Evolutionary conservation across 2,113 vertebrate genomes (phyloP), one percentile per base, ranked within the genome.

Genomic region (Xenopus borealis): DNA sequence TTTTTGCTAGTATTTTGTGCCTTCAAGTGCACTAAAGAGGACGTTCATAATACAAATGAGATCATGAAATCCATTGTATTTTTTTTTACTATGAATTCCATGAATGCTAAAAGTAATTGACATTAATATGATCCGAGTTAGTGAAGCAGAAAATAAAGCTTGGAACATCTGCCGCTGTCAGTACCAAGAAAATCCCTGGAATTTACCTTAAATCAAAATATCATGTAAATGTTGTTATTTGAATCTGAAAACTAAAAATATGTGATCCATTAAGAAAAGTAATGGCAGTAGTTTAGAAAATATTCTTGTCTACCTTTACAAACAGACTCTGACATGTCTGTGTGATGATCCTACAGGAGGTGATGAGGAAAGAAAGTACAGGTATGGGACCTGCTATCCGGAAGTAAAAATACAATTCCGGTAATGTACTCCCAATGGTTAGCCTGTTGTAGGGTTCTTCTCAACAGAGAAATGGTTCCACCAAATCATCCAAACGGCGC

Each of bases 1-100:
- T 69, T 65, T 27, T 81, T 81, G 72, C 83, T 79, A 86, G 81
- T 83, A 69, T 74, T 85, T 83, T 85, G 80, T 80, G 80, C 78
- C 80, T 86, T 86, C 86, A 81, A 44, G 0, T 82, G 84, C 2
- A 0, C 82, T 83, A 82, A 85, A 81, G 81, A 87, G 80, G 78
- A 83, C 68, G 80, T 53, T 30, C 23, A n/a, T 17, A 57, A 57
- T 18, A 69, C 66, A 69, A 66, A 66, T 50, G 27, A 17, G 46
- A 57, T 16, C 17, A 57, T 57, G 27, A 55, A 40, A 14, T 4
- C 50, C 27, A n/a, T 57, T 69, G 66, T 33, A 30, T 14, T 55
- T 50, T 11, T 50, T 55, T 59, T 47, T 47, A 74, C 10, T 72
- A 55, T 65, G 23, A 12, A 14, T 13, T 63, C 10, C 46, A 72